Evolutionary conservation across 2,797 vertebrate genomes (phyloP), one percentile per base, ranked within the genome.

Genomic region (Mus spretus): DNA sequence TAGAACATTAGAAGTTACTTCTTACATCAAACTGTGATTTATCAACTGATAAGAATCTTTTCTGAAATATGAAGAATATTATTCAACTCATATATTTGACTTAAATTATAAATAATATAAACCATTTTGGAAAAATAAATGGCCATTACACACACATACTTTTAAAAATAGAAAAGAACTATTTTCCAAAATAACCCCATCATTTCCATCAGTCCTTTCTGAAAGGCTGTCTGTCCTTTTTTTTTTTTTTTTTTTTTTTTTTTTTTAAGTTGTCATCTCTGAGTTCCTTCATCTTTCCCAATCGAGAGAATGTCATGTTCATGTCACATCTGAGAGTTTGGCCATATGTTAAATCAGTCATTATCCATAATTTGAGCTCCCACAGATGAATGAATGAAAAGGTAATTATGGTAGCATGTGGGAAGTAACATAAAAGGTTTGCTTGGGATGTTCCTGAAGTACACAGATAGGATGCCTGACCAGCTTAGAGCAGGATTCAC

Each of bases 21-120:
- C 24, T 37, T 9, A 19, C 13, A 55, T 74, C 67, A 47, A 10
- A 34, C 34, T 74, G 11, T 70, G 50, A 31, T 87, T 87, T 87
- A 40, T 57, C 13, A 74, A 40, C n/a, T 74, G 24, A 40, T 74
- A 87, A 70, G 61, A 9, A 50, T 67, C 44, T n/a, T 87, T 8
- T 40, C 50, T 74, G n/a, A 81, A 81, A 89, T n/a, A 55, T 14
- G 40, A 24, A 81, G 15, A 80, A 81, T 89, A 85, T 75, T 92
- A 57, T 50, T 12, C 10, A 84, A 89, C 11, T 81, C 40, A 34
- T 53, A 11, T 31, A n/a, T 72, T 94, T 34, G 11, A 90, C 37
- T 59, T 80, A 65, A 94, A 82, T 44, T 53, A 77, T 57, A 37
- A 37, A 34, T 50, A 65, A 28, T n/a, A 47, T 61, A 77, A 80